Conservation (phyloP, 2,113 vertebrate genomes). For the Lepidothrix coronata region DNA sequence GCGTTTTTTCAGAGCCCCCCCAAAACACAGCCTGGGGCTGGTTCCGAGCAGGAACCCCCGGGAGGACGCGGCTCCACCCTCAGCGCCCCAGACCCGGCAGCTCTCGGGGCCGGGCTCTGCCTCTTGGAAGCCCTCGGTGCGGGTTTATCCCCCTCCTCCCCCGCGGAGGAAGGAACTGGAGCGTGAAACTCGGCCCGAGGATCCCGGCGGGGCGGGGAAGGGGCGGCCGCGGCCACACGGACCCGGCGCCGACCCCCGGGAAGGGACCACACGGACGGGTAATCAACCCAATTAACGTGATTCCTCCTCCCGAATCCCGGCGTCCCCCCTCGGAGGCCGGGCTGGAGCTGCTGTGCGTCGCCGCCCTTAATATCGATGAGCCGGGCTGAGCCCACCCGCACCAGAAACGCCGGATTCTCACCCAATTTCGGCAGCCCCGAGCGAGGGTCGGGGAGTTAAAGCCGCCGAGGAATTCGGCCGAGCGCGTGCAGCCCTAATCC, state of each 20-base stretch:
- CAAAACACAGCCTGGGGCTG: background rate
- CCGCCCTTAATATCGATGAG: background rate
- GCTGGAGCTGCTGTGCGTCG: background rate
- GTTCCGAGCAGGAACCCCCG: background rate
- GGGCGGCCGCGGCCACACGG: background rate
- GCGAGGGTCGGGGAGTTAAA: background rate
- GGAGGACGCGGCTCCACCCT: background rate
- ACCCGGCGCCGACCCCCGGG: background rate
- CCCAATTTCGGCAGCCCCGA: background rate
- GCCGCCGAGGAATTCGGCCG: background rate
- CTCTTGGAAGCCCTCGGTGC: background rate
- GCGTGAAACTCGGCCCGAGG: conserved; percentile 18
- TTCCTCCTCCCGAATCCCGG: background rate
- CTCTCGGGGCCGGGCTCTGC: background rate
- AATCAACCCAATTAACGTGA: background rate
- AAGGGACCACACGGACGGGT: background rate
- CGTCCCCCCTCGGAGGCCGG: background rate
- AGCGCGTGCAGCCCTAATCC: background rate
- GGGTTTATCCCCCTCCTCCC: background rate
- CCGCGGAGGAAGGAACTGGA: conserved; percentile 29
- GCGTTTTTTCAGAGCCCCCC: background rate
- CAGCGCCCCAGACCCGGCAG: background rate
- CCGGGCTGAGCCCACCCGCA: background rate
- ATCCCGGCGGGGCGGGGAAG: background rate
- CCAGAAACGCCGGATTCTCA: rapidly evolving